phyloP scores from a whole-genome alignment of 2,113 vertebrate species.

The Macroglossus sobrinus region DNA sequence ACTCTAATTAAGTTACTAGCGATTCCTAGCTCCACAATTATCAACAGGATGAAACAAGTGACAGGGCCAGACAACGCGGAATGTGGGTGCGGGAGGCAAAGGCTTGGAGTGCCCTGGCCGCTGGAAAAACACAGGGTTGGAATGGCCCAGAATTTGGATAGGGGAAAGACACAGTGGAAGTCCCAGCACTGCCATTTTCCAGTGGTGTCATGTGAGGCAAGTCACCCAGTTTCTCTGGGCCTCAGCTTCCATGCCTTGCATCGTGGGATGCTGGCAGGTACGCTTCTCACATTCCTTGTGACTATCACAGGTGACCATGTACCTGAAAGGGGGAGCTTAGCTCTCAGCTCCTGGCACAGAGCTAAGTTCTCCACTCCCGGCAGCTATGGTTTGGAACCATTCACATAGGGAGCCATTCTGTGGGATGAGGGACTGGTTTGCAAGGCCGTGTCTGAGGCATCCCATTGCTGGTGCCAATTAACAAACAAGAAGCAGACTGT shows the following conservation, averaged over 20 bases:
- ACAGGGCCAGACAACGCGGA: not conserved
- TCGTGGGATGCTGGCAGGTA: not conserved
- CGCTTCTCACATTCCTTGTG: accelerated
- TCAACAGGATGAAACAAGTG: constrained; percentile 30
- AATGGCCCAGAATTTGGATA: too few relatives aligned
- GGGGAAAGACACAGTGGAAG: not conserved
- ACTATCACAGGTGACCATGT: not conserved
- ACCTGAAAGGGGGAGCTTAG: not conserved
- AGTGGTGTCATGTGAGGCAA: not conserved
- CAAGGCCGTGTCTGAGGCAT: accelerated
- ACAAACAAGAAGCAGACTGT: not conserved
- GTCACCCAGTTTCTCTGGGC: not conserved
- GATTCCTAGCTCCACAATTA: constrained; percentile 62
- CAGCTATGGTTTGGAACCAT: not conserved
- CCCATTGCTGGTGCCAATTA: not conserved
- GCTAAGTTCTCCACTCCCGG: not conserved
- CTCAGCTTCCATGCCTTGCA: not conserved
- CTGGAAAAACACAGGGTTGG: too few relatives aligned
- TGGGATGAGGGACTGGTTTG: accelerated
- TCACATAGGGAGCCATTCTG: accelerated
- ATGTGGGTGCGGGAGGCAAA: not conserved
- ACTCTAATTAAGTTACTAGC: constrained; percentile 71
- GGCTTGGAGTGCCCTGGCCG: accelerated
- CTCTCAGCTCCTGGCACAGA: not conserved
- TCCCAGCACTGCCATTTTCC: not conserved